Evolutionary conservation across 2,113 vertebrate genomes (phyloP).

Genomic region (Rhinolophus sinicus): DNA sequence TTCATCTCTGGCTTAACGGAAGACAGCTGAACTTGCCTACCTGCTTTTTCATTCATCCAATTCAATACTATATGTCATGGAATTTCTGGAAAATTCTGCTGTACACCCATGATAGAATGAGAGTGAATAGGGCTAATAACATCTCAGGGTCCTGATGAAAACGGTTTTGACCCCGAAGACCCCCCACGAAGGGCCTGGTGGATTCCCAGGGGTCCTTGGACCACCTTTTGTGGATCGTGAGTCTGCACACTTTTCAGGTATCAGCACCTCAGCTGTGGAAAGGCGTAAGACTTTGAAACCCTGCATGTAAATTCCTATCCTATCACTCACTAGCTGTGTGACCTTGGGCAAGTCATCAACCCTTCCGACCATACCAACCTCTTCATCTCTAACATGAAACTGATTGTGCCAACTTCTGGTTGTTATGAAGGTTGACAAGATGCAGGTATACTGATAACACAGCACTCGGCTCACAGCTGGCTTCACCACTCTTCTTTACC

Average conservation of each 20-base stretch:
- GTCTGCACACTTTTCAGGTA: background rate
- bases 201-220: background rate
- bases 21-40: background rate
- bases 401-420: rapidly evolving
- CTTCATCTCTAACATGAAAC: background rate
- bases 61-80: rapidly evolving
- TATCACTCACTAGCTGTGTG: background rate
- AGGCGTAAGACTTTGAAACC: background rate
- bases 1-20: background rate
- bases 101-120: background rate
- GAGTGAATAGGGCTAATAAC: background rate
- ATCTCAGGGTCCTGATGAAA: background rate
- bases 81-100: background rate
- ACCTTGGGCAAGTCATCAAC: background rate
- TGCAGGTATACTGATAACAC: too few species aligned
- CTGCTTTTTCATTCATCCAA: background rate
- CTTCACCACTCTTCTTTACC: background rate
- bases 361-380: background rate
- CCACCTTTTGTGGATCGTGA: background rate
- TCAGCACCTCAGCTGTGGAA: background rate
- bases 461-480: too few species aligned
- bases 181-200: background rate
- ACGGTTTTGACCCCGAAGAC: background rate
- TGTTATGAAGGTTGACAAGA: too few species aligned
- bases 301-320: background rate